These are phyloP conservation scores for Buathra laborator DNA, from an alignment of 2,888 invertebrate genomes.

Conservation along the genomic window DNA sequence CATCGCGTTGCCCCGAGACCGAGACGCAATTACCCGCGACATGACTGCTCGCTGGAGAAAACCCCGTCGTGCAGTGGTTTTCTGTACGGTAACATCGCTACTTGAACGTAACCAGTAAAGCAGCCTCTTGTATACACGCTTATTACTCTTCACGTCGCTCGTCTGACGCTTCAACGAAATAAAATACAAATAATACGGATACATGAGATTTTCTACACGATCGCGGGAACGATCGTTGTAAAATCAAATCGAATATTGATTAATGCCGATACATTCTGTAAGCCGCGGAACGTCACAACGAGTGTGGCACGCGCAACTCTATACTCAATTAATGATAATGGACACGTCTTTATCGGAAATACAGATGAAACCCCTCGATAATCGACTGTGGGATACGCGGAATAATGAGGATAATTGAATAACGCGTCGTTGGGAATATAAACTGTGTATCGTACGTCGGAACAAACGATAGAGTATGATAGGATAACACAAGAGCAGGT, in stretches of 20 bases:
- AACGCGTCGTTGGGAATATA: slow-evolving; percentile 17
- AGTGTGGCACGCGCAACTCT: slow-evolving; percentile 39
- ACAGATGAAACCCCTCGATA: slow-evolving; percentile 17
- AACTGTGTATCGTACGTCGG: not conserved
- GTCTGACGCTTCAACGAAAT: not conserved
- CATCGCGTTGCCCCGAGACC: slow-evolving; percentile 52
- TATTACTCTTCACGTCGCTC: not conserved
- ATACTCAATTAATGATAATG: slow-evolving; percentile 35
- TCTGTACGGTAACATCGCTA: not conserved
- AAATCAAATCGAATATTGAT: not conserved
- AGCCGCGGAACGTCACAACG: not conserved
- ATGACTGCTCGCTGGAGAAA: slow-evolving; percentile 15
- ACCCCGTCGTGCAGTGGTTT: not conserved
- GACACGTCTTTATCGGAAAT: slow-evolving; percentile 58
- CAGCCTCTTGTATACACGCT: not conserved
- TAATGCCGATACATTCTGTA: not conserved
- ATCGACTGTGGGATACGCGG: slow-evolving; percentile 27
- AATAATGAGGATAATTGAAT: slow-evolving; percentile 52
- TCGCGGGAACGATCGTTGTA: not conserved
- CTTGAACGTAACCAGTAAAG: not conserved
- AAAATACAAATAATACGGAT: not conserved
- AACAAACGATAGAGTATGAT: slow-evolving; percentile 5
- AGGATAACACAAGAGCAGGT: slow-evolving; percentile 2
- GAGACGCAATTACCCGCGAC: slow-evolving; percentile 65
- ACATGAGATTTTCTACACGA: not conserved